A percentile compares a stretch with the other conserved stretches of the same genome.
Evolutionary conservation across 64 coral and sea anemone genomes (phyloP).

Genomic region (Actinia tenebrosa): DNA sequence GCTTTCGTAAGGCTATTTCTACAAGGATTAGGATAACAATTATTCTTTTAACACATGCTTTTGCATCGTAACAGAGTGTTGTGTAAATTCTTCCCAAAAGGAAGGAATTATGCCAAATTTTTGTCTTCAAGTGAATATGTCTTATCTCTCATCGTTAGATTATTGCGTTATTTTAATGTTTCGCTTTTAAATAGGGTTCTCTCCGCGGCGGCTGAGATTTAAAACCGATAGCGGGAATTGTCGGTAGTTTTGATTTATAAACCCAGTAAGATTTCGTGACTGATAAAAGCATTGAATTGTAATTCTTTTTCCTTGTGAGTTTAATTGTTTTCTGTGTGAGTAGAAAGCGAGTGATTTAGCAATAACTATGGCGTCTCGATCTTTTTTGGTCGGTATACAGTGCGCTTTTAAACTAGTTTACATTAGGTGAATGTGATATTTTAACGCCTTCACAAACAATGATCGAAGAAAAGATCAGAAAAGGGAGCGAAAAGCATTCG

Average conservation of each 20-base stretch:
- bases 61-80: background rate
- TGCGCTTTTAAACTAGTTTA: too few relatives aligned
- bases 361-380: background rate
- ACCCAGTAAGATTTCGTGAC: background rate
- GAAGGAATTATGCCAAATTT: background rate
- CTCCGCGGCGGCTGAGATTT: background rate
- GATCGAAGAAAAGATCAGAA: too few relatives aligned
- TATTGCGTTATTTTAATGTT: background rate
- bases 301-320: background rate
- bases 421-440: background rate
- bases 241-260: background rate
- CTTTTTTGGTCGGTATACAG: background rate
- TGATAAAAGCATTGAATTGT: slow-evolving; percentile 4
- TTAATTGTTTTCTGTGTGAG: background rate
- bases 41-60: background rate
- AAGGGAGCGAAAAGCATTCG: too few relatives aligned
- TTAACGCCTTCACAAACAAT: background rate
- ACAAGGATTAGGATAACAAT: background rate
- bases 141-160: background rate
- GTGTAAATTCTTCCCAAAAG: background rate
- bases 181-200: background rate
- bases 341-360: background rate
- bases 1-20: background rate
- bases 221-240: background rate
- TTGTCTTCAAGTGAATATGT: background rate